phyloP scores from a whole-genome alignment of 2,888 invertebrate genomes.

The Altica lythri region DNA sequence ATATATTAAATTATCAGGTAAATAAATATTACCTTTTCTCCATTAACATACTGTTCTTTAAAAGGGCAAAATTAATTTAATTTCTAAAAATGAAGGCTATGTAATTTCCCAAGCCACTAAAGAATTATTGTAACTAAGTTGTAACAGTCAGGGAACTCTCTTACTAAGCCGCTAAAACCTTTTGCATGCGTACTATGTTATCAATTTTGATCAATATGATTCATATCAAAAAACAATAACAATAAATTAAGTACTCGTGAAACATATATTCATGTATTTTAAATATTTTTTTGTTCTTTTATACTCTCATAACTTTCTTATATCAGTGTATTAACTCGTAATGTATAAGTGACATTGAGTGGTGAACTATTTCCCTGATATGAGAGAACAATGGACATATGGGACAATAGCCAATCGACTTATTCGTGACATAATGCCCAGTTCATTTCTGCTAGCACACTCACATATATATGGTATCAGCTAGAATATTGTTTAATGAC shows the following conservation, averaged over 20 bases:
- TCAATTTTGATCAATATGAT: too few species aligned
- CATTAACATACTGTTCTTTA: too few species aligned
- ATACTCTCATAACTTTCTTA: conserved; percentile 11
- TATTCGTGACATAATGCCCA: conserved; percentile 55
- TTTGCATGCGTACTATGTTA: too few species aligned
- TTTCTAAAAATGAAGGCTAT: too few species aligned
- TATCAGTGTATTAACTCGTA: conserved; percentile 9
- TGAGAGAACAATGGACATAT: conserved; percentile 53
- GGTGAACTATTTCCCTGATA: conserved; percentile 48
- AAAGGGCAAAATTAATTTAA: too few species aligned
- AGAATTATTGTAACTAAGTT: too few species aligned
- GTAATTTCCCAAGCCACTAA: too few species aligned
- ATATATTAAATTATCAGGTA: too few species aligned
- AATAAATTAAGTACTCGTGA: not conserved
- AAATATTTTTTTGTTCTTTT: conserved; percentile 8
- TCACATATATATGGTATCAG: conserved; percentile 56
- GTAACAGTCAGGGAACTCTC: too few species aligned
- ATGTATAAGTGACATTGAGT: conserved; percentile 21
- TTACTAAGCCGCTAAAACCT: too few species aligned
- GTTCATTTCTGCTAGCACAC: conserved; percentile 46
- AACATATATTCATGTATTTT: conserved; percentile 1
- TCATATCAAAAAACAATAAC: not conserved
- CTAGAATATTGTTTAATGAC: conserved; percentile 58
- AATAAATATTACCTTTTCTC: too few species aligned
- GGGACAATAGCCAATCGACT: conserved; percentile 57